Evolutionary conservation across 2,113 vertebrate genomes (phyloP).

Genomic region (Harpagus bidentatus): DNA sequence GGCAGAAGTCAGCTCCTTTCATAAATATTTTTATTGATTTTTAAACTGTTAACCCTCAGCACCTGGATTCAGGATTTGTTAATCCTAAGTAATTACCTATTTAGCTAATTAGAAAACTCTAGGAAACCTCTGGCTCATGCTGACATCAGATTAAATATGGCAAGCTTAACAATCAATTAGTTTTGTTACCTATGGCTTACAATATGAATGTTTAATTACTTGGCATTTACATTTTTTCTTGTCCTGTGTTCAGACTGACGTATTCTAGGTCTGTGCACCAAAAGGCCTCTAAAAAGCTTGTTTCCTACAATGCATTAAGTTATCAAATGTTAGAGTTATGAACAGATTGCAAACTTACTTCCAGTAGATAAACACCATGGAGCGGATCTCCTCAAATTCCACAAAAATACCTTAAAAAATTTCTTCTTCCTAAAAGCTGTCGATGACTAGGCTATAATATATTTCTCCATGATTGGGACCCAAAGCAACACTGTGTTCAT

Average conservation of each 20-base stretch:
- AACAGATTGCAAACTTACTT: neutral
- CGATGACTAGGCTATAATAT: neutral
- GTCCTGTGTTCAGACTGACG: neutral
- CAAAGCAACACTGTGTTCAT: neutral
- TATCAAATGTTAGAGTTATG: neutral
- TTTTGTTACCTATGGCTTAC: neutral
- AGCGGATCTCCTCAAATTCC: accelerated
- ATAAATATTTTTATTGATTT: neutral
- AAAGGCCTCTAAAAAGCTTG: neutral
- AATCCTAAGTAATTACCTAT: conserved; percentile 14
- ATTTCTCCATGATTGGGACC: accelerated
- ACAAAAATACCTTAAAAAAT: neutral
- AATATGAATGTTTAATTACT: neutral
- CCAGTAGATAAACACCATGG: neutral
- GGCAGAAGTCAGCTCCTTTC: neutral
- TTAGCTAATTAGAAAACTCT: conserved; percentile 34
- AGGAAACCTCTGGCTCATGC: neutral
- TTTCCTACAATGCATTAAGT: neutral
- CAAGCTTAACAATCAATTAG: conserved; percentile 22
- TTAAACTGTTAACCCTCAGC: neutral
- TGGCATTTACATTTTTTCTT: neutral
- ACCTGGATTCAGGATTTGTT: neutral
- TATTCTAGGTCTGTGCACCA: neutral
- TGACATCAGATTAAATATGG: conserved; percentile 3
- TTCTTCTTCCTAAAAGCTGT: neutral